Evolutionary conservation across 2,888 invertebrate species (phyloP), one percentile per base, ranked within the genome.

Genomic region (Idaea straminata): DNA sequence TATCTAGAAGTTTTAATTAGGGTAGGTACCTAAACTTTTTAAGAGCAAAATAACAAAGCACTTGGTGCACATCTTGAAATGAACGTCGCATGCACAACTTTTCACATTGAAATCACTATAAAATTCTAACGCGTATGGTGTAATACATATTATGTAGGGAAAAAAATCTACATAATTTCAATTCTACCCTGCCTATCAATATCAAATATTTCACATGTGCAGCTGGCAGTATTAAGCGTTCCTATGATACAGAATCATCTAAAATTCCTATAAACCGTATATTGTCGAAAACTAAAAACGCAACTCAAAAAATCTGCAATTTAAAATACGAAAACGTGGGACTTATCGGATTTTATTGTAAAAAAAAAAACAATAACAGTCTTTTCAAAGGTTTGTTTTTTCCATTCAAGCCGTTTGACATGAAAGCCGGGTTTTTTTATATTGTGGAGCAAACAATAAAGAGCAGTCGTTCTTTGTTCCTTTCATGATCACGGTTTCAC

Each of bases 381-480:
- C 35, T 59, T 72, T 62, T 61, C 63, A 66, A 65, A 62, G 65
- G 70, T 71, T 68, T 64, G 69, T 70, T 77, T 79, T n/a, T 76
- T 76, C 68, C 63, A 72, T 69, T 74, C 70, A 73, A 75, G 69
- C 73, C 71, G 74, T 77, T 76, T 79, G 74, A 77, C 75, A 69
- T 81, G 72, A 81, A 82, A 79, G 76, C 76, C 74, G 74, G 73
- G 25, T 25, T 25, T 77, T 81, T 81, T 81, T 69, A 75, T 79
- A 78, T 80, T 82, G 79, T 78, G 72, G 69, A 67, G 72, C 77
- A 75, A 79, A 83, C 79, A 83, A 82, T 79, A 81, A 80, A 83
- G 74, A 78, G 72, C 72, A 69, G 71, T 69, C 73, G 68, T 69
- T 74, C 74, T 80, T 83, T 83, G 82, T 83, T 80, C 77, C 70